Percentiles rank a stretch among this genome's conserved stretches.
These are phyloP conservation scores for Tribolium madens DNA, from an alignment of 1,140 invertebrate species.

Conservation along the genomic window DNA sequence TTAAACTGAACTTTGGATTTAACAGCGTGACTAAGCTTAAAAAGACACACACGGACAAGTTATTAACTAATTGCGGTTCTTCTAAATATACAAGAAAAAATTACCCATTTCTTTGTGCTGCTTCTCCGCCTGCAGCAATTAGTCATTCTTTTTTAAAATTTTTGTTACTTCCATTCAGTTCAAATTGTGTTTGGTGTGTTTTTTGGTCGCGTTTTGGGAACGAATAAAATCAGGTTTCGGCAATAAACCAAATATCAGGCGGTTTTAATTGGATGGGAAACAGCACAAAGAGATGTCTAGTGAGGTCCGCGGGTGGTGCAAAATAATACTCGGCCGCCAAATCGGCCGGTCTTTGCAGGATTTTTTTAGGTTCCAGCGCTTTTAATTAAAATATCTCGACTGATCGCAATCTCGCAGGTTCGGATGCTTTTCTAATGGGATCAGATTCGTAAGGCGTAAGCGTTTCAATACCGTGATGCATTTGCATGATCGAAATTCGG, in stretches of 20 bases:
- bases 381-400: slow-evolving; percentile 48
- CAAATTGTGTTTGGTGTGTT: background rate
- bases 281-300: slow-evolving; percentile 42
- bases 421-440: slow-evolving; percentile 34
- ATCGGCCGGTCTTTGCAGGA: slow-evolving; percentile 21
- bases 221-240: slow-evolving; percentile 57
- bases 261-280: slow-evolving; percentile 58
- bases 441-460: background rate
- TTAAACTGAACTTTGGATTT: too few species aligned
- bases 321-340: slow-evolving; percentile 49
- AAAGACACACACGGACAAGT: too few species aligned
- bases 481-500: background rate
- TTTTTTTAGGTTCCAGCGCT: slow-evolving; percentile 37
- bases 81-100: too few species aligned
- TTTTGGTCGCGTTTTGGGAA: slow-evolving; percentile 19
- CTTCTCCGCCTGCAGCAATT: too few species aligned
- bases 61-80: too few species aligned
- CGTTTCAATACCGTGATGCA: background rate
- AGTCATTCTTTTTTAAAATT: background rate
- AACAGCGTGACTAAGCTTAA: too few species aligned
- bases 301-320: slow-evolving; percentile 56
- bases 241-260: slow-evolving; percentile 58
- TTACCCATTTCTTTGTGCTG: too few species aligned
- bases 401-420: slow-evolving; percentile 39
- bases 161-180: background rate